Evolutionary conservation across 1,140 invertebrate genomes (phyloP).

Genomic region (Euwallacea fornicatus): DNA sequence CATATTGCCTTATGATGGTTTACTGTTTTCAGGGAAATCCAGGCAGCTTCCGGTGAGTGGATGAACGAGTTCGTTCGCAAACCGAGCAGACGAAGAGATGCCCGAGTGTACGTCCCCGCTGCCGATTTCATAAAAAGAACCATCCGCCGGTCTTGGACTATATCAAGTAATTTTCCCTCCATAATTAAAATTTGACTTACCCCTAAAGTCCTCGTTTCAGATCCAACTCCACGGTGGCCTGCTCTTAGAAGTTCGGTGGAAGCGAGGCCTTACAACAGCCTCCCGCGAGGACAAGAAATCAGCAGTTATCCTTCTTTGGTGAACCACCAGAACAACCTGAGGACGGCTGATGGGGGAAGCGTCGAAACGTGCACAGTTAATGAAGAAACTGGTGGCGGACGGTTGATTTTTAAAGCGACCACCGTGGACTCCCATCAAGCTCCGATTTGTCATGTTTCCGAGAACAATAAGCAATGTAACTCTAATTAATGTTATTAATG

Average conservation of each 20-base stretch:
- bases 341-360: slow-evolving; percentile 22
- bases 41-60: slow-evolving; percentile 71
- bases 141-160: slow-evolving; percentile 70
- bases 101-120: slow-evolving; percentile 60
- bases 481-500: slow-evolving; percentile 1
- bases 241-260: slow-evolving; percentile 58
- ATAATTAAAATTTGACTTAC: slow-evolving; percentile 1
- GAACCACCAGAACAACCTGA: slow-evolving; percentile 41
- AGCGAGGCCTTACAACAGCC: slow-evolving; percentile 61
- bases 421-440: not conserved
- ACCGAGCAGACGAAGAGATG: slow-evolving; percentile 54
- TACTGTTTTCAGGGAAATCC: slow-evolving; percentile 64
- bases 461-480: slow-evolving; percentile 12
- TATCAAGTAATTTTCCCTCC: slow-evolving; percentile 61
- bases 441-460: not conserved
- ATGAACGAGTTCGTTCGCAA: slow-evolving; percentile 64
- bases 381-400: slow-evolving; percentile 43
- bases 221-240: slow-evolving; percentile 60
- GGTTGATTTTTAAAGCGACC: not conserved
- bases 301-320: slow-evolving; percentile 49
- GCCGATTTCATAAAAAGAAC: slow-evolving; percentile 68
- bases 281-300: slow-evolving; percentile 55
- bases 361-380: slow-evolving; percentile 39
- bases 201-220: slow-evolving; percentile 45
- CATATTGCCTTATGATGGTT: not conserved